A percentile compares a stretch with the other conserved stretches of the same genome.
Evolutionary conservation across 1,140 invertebrate genomes (phyloP).

Genomic region (Trichonephila inaurata): DNA sequence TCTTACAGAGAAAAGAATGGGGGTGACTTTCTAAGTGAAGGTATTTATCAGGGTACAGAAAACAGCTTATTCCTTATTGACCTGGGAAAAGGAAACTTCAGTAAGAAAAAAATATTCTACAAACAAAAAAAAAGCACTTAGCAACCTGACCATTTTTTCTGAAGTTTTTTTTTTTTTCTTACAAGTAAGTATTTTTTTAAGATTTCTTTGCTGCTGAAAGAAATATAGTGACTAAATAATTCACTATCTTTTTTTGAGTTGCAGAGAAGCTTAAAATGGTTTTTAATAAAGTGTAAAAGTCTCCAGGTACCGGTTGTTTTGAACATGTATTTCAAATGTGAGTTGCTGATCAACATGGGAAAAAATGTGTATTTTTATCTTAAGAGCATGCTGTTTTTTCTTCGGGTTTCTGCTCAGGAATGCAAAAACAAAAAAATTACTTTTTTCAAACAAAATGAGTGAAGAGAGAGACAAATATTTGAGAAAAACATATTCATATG

Average conservation of each 20-base stretch:
- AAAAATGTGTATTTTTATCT: too few species aligned
- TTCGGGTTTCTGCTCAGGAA: too few species aligned
- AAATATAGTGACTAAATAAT: background rate
- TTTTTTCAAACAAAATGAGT: too few species aligned
- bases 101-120: background rate
- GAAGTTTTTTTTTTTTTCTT: background rate
- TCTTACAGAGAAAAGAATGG: conserved; percentile 10
- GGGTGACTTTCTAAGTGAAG: conserved; percentile 53
- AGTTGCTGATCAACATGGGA: too few species aligned
- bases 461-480: too few species aligned
- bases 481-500: too few species aligned
- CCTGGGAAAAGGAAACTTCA: background rate
- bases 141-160: background rate
- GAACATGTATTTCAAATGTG: too few species aligned
- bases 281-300: too few species aligned
- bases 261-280: too few species aligned
- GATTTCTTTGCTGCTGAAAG: background rate
- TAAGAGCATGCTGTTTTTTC: too few species aligned
- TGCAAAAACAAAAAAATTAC: too few species aligned
- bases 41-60: conserved; percentile 46
- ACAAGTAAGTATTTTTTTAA: background rate
- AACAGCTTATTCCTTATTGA: conserved; percentile 41
- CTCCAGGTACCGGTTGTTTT: too few species aligned
- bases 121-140: conserved; percentile 26
- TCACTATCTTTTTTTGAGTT: background rate